Percentiles rank a stretch among this genome's conserved stretches.
phyloP scores from a whole-genome alignment of 2,797 vertebrate species.

The Gallirallus australis region DNA sequence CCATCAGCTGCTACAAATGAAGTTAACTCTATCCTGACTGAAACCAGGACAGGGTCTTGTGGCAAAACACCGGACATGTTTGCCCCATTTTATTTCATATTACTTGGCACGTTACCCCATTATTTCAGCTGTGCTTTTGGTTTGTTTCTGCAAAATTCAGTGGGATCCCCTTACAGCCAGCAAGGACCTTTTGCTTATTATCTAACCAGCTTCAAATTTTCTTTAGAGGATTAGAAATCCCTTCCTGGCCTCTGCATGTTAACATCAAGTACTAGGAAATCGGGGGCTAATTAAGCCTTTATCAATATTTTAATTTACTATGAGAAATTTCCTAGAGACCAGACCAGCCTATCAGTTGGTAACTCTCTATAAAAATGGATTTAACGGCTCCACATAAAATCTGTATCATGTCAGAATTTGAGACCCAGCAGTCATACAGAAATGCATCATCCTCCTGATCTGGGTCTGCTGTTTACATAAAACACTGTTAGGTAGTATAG shows the following conservation, averaged over 20 bases:
- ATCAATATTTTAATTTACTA: not conserved
- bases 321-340: not conserved
- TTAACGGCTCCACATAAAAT: not conserved
- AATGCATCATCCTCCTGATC: not conserved
- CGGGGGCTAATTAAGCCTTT: not conserved
- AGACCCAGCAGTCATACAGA: not conserved
- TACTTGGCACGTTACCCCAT: not conserved
- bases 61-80: accelerated
- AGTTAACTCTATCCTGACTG: no score
- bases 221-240: not conserved
- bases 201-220: not conserved
- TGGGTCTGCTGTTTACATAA: not conserved
- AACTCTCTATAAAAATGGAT: not conserved
- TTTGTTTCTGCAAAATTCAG: not conserved
- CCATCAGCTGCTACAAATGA: no score
- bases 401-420: not conserved
- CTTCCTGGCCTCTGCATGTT: not conserved
- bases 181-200: not conserved
- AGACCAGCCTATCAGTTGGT: not conserved
- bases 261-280: not conserved
- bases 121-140: not conserved
- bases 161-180: not conserved
- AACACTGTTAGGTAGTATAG: not conserved
- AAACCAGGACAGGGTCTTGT: not conserved
- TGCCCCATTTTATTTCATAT: not conserved